Conservation (phyloP, 2,113 vertebrate species). For the Isichthys henryi region DNA sequence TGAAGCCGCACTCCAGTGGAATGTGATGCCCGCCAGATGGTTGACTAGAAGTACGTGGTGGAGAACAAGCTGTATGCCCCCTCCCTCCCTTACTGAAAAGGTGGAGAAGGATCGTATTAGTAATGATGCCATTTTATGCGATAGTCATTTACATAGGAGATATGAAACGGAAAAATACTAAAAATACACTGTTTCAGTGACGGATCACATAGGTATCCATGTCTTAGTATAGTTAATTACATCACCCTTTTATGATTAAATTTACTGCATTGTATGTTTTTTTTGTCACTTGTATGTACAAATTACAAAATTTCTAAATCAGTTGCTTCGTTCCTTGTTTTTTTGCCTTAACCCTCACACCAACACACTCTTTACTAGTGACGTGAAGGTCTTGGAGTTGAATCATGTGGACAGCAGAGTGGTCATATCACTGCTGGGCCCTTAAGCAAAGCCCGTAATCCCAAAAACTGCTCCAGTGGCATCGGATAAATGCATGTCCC, state of each 20-base stretch:
- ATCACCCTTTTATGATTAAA: neutral
- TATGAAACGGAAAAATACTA: neutral
- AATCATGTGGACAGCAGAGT: too few species aligned
- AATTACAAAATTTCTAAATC: neutral
- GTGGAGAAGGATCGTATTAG: conserved; percentile 6
- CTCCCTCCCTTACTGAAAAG: conserved; percentile 44
- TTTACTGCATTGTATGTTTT: neutral
- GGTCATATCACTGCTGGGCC: too few species aligned
- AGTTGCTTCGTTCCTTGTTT: neutral
- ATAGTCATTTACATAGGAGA: neutral
- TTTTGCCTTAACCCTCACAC: neutral
- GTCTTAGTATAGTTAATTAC: neutral
- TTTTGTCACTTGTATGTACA: neutral
- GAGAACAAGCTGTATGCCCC: conserved; percentile 25
- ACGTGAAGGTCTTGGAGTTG: too few species aligned
- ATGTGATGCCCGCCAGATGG: conserved; percentile 48
- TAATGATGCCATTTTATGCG: neutral
- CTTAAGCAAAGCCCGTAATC: too few species aligned
- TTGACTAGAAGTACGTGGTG: conserved; percentile 33
- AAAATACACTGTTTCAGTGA: neutral
- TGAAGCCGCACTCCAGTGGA: conserved; percentile 31
- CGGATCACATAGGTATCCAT: neutral
- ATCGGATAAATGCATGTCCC: too few species aligned
- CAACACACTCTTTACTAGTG: too few species aligned
- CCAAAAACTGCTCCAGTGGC: too few species aligned